A percentile compares a stretch with the other conserved stretches of the same genome.
Conservation (phyloP, 2,113 vertebrate species). For the Melanostigma gelatinosum region DNA sequence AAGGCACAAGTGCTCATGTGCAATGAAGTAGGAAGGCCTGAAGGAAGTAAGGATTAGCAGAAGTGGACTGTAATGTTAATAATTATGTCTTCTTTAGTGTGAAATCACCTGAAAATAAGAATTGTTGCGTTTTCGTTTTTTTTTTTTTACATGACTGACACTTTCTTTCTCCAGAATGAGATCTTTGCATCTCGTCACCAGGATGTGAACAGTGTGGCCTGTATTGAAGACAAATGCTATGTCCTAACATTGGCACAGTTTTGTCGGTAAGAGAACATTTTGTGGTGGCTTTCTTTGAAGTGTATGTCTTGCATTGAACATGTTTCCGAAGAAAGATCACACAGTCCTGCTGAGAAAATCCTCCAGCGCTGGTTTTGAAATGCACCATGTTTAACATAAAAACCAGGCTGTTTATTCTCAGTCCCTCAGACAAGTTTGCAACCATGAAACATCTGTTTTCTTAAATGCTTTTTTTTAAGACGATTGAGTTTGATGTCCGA, state of each 20-base stretch:
- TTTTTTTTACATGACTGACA: slow-evolving; percentile 23
- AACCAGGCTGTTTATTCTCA: neutral
- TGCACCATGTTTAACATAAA: slow-evolving; percentile 1
- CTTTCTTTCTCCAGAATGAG: slow-evolving; percentile 88
- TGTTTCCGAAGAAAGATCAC: slow-evolving; percentile 3
- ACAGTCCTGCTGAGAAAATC: neutral
- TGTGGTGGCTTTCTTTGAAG: neutral
- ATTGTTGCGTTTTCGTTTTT: neutral
- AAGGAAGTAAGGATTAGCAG: neutral
- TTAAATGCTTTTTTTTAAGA: neutral
- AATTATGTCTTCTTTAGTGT: neutral
- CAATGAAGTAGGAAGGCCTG: neutral
- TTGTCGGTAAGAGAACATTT: slow-evolving; percentile 89
- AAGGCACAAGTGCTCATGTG: neutral
- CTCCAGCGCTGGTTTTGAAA: neutral
- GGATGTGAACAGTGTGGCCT: slow-evolving; percentile 98
- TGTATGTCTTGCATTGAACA: neutral
- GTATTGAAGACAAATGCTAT: slow-evolving; percentile 99
- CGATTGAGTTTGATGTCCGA: neutral
- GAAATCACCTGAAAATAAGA: neutral
- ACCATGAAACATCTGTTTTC: neutral
- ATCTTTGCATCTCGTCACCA: slow-evolving; percentile 98
- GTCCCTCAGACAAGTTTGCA: slow-evolving; percentile 9
- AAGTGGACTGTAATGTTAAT: neutral
- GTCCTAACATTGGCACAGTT: slow-evolving; percentile 98